Evolutionary conservation across 2,113 vertebrate genomes (phyloP).

Genomic region (Lanius collurio): DNA sequence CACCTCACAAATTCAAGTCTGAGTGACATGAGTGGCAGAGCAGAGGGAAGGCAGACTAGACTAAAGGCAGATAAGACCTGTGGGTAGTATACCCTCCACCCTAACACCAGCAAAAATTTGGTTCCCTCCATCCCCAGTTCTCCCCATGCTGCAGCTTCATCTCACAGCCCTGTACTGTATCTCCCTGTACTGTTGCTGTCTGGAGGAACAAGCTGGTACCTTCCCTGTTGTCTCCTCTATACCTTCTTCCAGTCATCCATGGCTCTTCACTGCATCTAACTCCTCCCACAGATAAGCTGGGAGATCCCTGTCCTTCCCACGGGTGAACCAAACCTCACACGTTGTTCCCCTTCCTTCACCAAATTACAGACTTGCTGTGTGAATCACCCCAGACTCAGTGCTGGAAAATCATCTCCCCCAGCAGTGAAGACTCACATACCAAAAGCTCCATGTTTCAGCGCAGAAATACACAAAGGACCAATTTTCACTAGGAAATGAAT

Average conservation of each 20-base stretch:
- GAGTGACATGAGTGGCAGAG: neutral
- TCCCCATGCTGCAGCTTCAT: rapidly evolving
- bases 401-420: neutral
- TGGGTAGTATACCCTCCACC: neutral
- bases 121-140: neutral
- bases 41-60: neutral
- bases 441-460: neutral
- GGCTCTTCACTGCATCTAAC: neutral
- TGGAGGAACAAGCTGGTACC: neutral
- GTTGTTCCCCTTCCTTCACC: neutral
- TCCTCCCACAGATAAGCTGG: neutral
- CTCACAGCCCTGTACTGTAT: neutral
- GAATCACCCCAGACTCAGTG: neutral
- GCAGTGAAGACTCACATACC: neutral
- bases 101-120: neutral
- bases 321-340: neutral
- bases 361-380: neutral
- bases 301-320: neutral
- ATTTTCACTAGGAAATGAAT: neutral
- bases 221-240: neutral
- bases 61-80: neutral
- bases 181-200: neutral
- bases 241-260: neutral
- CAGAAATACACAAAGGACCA: neutral
- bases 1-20: neutral